A percentile compares a stretch with the other conserved stretches of the same genome.
These are phyloP conservation scores for Patiria miniata DNA, from an alignment of 35 echinoderm and acorn worm genomes.

Conservation along the genomic window DNA sequence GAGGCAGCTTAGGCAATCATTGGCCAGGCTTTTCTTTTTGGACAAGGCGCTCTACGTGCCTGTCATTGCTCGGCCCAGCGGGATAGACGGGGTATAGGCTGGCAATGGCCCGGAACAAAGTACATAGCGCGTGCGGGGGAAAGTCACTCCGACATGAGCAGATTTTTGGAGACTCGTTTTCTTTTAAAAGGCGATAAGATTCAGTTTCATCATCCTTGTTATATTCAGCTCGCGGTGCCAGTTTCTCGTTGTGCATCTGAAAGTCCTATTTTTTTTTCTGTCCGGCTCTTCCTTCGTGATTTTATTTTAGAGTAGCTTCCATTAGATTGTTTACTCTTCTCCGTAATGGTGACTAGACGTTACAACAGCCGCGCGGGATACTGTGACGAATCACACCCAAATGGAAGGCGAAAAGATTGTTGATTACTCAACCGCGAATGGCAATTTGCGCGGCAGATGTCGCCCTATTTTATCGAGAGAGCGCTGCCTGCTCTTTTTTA, in stretches of 20 bases:
- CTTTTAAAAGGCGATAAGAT: background rate
- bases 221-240: background rate
- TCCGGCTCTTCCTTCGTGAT: background rate
- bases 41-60: background rate
- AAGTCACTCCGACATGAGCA: background rate
- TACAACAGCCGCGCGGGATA: background rate
- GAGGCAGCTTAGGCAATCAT: background rate
- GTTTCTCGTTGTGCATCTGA: background rate
- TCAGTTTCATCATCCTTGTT: background rate
- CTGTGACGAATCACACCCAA: conserved; percentile 6
- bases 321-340: background rate
- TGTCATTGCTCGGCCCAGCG: background rate
- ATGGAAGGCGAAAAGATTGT: background rate
- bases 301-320: background rate
- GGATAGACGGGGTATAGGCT: background rate
- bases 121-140: background rate
- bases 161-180: background rate
- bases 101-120: background rate
- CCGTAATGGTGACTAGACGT: background rate
- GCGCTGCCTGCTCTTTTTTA: background rate
- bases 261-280: background rate
- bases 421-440: conserved; percentile 18
- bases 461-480: conserved; percentile 5
- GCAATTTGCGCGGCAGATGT: conserved; percentile 15
- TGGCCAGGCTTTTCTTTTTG: background rate